phyloP scores from a whole-genome alignment of 2,888 invertebrate species.

The Anoplius nigerrimus region DNA sequence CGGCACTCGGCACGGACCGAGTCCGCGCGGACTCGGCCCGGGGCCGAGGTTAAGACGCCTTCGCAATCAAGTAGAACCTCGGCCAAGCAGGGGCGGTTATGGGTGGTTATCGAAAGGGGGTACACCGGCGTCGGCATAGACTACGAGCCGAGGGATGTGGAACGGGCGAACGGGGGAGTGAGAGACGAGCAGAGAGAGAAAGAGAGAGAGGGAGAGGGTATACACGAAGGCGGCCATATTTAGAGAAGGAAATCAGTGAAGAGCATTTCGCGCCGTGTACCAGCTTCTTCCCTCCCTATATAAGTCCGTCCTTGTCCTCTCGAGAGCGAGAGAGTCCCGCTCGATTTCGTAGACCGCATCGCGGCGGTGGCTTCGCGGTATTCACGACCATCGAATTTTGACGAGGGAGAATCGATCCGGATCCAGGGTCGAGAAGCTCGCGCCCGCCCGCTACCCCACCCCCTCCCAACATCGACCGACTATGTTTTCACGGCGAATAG shows the following conservation, averaged over 20 bases:
- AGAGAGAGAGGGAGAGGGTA: slow-evolving; percentile 29
- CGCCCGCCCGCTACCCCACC: slow-evolving; percentile 26
- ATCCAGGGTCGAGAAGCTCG: slow-evolving; percentile 27
- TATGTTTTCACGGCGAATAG: too few species aligned
- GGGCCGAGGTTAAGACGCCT: slow-evolving; percentile 73
- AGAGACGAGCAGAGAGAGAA: slow-evolving; percentile 46
- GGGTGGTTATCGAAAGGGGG: slow-evolving; percentile 68
- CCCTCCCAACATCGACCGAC: slow-evolving; percentile 31
- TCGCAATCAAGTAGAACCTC: slow-evolving; percentile 75
- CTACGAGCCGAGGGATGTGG: slow-evolving; percentile 26
- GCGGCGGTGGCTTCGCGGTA: background rate
- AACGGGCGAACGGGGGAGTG: slow-evolving; percentile 26
- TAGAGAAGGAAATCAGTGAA: slow-evolving; percentile 74
- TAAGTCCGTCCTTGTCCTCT: slow-evolving; percentile 23
- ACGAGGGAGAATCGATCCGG: too few species aligned
- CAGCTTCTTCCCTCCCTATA: slow-evolving; percentile 11
- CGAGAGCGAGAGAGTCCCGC: background rate
- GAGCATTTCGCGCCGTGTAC: slow-evolving; percentile 66
- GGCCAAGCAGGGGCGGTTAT: slow-evolving; percentile 73
- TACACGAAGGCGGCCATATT: slow-evolving; percentile 71
- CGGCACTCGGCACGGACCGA: slow-evolving; percentile 16
- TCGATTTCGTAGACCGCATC: background rate
- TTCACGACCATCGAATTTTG: slow-evolving; percentile 13
- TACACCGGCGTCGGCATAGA: slow-evolving; percentile 41
- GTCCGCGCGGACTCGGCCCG: slow-evolving; percentile 66